These are phyloP conservation scores for Tetranychus truncatus DNA, from an alignment of 2,888 invertebrate genomes.

Conservation along the genomic window DNA sequence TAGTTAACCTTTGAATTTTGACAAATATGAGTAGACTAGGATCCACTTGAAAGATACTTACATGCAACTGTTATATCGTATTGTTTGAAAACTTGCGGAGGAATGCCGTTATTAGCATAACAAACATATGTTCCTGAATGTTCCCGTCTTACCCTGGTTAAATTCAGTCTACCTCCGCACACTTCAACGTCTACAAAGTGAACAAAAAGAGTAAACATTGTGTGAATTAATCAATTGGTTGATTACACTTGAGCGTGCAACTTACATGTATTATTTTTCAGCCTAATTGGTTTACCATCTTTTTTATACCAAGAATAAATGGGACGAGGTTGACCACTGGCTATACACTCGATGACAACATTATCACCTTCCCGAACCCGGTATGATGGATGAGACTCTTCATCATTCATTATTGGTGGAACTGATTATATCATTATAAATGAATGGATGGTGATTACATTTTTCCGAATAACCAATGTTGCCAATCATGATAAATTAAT, in stretches of 20 bases:
- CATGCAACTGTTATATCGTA: conserved; percentile 74
- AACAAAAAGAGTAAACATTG: conserved; percentile 19
- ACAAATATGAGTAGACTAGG: background rate
- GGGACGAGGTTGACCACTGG: conserved; percentile 57
- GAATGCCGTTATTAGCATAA: conserved; percentile 65
- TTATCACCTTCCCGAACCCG: conserved; percentile 62
- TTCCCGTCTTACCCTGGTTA: conserved; percentile 51
- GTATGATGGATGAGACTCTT: conserved; percentile 37
- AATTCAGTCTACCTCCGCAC: conserved; percentile 41
- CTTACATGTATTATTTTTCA: conserved; percentile 47
- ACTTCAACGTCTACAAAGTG: conserved; percentile 23
- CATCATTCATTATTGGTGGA: conserved; percentile 65
- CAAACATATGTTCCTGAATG: conserved; percentile 60
- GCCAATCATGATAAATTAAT: background rate
- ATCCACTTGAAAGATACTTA: conserved; percentile 39
- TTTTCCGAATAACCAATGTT: background rate
- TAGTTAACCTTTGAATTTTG: background rate
- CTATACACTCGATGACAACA: conserved; percentile 59
- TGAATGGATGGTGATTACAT: background rate
- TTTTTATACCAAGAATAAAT: conserved; percentile 55
- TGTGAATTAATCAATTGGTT: background rate
- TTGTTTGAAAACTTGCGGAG: conserved; percentile 45
- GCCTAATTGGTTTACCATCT: conserved; percentile 44
- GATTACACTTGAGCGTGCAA: conserved; percentile 13
- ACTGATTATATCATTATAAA: conserved; percentile 39